phyloP scores from a whole-genome alignment of 2,888 invertebrate genomes.

The Blastobasis adustella region DNA sequence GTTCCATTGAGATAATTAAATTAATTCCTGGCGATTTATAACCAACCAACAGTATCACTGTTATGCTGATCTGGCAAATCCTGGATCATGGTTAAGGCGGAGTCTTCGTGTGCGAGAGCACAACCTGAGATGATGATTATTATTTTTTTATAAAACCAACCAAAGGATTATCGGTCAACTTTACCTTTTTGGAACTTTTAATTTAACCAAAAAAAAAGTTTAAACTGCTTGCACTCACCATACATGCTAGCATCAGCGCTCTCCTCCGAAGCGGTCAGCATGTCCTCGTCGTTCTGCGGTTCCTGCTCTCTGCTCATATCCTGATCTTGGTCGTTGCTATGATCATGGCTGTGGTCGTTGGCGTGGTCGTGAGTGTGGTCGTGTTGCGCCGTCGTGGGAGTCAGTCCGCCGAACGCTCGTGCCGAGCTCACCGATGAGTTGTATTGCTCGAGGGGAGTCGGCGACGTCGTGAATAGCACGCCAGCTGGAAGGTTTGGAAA shows the following conservation, averaged over 20 bases:
- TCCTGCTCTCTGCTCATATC: slow-evolving; percentile 13
- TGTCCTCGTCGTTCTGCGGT: slow-evolving; percentile 34
- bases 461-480: slow-evolving; percentile 78
- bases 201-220: background rate
- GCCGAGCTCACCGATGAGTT: slow-evolving; percentile 70
- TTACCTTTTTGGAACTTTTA: too few species aligned
- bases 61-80: too few species aligned
- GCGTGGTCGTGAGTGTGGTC: slow-evolving; percentile 15
- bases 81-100: too few species aligned
- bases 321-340: slow-evolving; percentile 22
- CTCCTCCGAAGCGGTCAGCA: slow-evolving; percentile 40
- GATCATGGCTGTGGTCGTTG: slow-evolving; percentile 20
- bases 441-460: slow-evolving; percentile 73
- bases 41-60: too few species aligned
- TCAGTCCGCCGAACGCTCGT: slow-evolving; percentile 75
- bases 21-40: too few species aligned
- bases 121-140: too few species aligned
- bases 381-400: slow-evolving; percentile 16
- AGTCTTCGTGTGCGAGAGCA: too few species aligned
- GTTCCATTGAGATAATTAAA: too few species aligned
- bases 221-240: slow-evolving; percentile 48
- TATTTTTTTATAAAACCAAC: too few species aligned
- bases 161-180: too few species aligned
- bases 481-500: slow-evolving; percentile 74
- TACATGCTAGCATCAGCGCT: slow-evolving; percentile 68